Evolutionary conservation across 2,797 vertebrate genomes (phyloP).

Genomic region (Anguilla obscura): DNA sequence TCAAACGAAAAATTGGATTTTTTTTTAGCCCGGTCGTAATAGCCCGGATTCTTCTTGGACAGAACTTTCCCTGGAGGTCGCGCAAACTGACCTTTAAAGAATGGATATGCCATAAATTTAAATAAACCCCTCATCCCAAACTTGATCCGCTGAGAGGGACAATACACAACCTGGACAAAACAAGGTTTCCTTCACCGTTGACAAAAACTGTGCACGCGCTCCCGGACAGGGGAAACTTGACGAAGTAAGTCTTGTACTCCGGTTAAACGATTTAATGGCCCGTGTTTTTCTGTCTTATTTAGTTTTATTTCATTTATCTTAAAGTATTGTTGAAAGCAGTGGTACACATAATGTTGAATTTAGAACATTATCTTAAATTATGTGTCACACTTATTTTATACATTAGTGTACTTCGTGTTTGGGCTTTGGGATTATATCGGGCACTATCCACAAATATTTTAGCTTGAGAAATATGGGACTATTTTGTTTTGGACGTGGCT

Average conservation of each 20-base stretch:
- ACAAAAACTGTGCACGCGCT: conserved; percentile 53
- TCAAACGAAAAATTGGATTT: conserved; percentile 28
- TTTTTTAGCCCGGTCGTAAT: conserved; percentile 24
- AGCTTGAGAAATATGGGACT: not conserved
- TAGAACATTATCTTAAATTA: not conserved
- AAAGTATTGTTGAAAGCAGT: not conserved
- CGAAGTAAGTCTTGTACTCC: conserved; percentile 71
- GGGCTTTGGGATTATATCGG: not conserved
- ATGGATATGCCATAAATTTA: conserved; percentile 87
- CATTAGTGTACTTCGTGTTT: not conserved
- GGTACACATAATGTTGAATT: not conserved
- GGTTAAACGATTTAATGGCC: conserved; percentile 8
- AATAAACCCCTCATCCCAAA: conserved; percentile 78
- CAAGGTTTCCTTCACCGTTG: conserved; percentile 71
- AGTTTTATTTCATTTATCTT: not conserved
- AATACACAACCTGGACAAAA: conserved; percentile 79
- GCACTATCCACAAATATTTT: not conserved
- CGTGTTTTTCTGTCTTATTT: not conserved
- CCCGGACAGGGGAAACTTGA: conserved; percentile 44
- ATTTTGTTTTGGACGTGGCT: not conserved
- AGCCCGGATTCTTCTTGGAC: conserved; percentile 61
- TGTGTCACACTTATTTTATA: not conserved
- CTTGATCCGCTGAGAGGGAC: conserved; percentile 77
- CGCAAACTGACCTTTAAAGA: conserved; percentile 82
- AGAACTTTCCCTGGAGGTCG: conserved; percentile 82